Base-by-base conservation (phyloP, 2,797 vertebrate genomes). In the Anguilla pacifica region DNA sequence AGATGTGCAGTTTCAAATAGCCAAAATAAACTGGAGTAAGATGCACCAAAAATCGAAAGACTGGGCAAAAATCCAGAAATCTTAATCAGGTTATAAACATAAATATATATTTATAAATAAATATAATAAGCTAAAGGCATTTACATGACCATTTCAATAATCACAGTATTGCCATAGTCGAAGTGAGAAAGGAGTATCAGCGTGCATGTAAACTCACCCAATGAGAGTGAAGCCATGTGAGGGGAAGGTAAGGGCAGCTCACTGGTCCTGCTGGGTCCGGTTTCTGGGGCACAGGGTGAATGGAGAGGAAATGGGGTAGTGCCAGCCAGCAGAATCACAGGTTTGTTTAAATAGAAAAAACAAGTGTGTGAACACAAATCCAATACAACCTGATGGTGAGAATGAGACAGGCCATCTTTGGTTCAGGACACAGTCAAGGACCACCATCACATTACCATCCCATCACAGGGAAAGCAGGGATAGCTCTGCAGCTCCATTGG, bases 281-380 rank as follows among this genome's bases (percentile, higher is more conserved):
- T 86, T 86, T 53, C 85, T 46, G 74, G 74, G 85, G 53, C 85
- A 89, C 87, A 88, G 87, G 92, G 91, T 90, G 88, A 90, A 86
- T 88, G 86, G 86, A 88, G 88, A 92, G 92, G 89, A 91, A 92
- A 89, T 86, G 61, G 84, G 89, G 85, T 55, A 85, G 79, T 79
- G 85, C 57, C 15, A 88, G 87, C 86, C 31, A 55, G 25, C 70
- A 61, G 86, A 59, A 43, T 31, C 86, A 84, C 84, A 85, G 91
- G 91, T 91, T 91, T 92, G 88, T 88, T 91, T 88, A 91, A 90
- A 89, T 88, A 87, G 55, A 89, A 53, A 82, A 70, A 67, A 53
- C 55, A 74, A 51, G 49, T 81, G 55, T 4, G 46, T 57, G 35
- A 39, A 81, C 61, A 74, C 46, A 55, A 91, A 91, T 88, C 91